Base-by-base conservation (phyloP, 2,888 invertebrate species). In the Diplolepis rosae region DNA sequence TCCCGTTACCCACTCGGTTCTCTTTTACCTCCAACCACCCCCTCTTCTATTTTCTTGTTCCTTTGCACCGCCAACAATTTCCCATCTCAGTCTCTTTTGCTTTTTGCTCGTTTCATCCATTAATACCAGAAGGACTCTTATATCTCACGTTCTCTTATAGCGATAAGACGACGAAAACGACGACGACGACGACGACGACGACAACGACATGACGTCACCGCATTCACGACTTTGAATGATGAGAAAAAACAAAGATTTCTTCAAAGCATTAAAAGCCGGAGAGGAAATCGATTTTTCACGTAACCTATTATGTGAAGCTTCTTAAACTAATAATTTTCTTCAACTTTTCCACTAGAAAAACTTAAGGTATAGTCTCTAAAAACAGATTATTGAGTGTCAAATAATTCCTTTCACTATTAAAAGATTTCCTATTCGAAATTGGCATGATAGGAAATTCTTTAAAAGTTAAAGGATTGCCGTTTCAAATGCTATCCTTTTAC, bases 141-240 rank as follows among this genome's bases (percentile, higher is more conserved):
- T 35, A 35, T 35, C 35, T 35, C 35, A 45, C 45, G 45, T 45
- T 15, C 18, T 15, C 7, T 18, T 15, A 18, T 45, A 45, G 18
- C 45, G 45, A 45, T 45, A 45, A 45, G 45, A 18, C 18, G 18
- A 45, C 45, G n/a, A 45, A 45, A 18, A 18, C 18, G 18, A 45
- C 45, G 45, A 18, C 18, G 18, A 45, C 45, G 45, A 18, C 18
- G 18, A 45, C 45, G 45, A 18, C 18, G 18, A 45, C 45, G n/a
- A n/a, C n/a, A n/a, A n/a, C n/a, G 45, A 45, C 45, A 18, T 45
- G 45, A 45, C 18, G 45, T 45, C 45, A 9, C 45, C 45, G 45
- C 45, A 45, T 45, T 45, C 18, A 45, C 18, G 45, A 45, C 45
- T 45, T 45, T 45, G 45, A 45, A 45, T 45, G 45, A 45, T 45